phyloP scores from a whole-genome alignment of 2,113 vertebrate genomes.

The Gavialis gangeticus region DNA sequence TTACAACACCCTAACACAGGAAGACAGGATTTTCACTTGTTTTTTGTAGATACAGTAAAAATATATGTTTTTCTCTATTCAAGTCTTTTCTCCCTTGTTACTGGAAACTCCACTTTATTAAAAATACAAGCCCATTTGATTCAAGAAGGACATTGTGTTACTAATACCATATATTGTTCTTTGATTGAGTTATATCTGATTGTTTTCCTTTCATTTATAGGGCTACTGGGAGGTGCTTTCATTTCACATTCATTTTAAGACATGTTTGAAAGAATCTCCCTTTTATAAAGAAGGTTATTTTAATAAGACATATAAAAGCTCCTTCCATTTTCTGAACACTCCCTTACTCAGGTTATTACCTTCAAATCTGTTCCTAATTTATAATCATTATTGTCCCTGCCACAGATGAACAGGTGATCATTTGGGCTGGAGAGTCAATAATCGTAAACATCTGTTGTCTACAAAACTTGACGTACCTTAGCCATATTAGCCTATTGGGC shows the following conservation, averaged over 20 bases:
- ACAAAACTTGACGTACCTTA: background rate
- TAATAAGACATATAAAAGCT: background rate
- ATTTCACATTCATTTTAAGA: background rate
- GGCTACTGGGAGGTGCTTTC: background rate
- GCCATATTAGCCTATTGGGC: background rate
- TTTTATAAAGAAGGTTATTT: background rate
- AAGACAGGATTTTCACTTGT: background rate
- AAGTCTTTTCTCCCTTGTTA: background rate
- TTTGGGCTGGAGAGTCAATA: too few species aligned
- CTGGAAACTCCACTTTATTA: background rate
- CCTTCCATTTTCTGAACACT: background rate
- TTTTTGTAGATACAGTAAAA: background rate
- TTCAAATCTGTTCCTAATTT: background rate
- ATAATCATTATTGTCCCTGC: background rate
- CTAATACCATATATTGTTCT: background rate
- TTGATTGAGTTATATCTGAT: background rate
- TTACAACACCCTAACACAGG: background rate
- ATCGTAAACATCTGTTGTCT: background rate
- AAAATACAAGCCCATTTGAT: background rate
- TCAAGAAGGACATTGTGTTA: background rate
- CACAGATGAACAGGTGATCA: too few species aligned
- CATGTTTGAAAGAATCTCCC: background rate
- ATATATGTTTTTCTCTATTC: background rate
- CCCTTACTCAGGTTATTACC: background rate
- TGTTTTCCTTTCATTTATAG: background rate